These are phyloP conservation scores for Cheilosia pagana DNA, from an alignment of 2,888 invertebrate genomes.

Conservation along the genomic window DNA sequence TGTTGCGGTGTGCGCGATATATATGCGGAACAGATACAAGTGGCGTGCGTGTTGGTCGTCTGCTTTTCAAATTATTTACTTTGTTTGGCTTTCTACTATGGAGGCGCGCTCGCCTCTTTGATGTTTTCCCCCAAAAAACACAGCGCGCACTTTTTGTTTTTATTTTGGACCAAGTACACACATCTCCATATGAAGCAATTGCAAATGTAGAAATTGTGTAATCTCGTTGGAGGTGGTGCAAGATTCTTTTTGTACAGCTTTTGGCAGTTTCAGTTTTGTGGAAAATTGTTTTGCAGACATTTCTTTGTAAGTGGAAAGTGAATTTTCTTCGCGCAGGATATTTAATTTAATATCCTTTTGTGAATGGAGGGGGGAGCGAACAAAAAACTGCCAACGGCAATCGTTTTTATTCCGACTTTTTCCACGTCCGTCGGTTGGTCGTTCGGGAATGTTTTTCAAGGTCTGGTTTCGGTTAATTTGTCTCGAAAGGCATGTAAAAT, in stretches of 20 bases:
- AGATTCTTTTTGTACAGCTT: constrained; percentile 56
- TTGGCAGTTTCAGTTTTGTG: constrained; percentile 68
- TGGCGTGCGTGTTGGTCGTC: constrained; percentile 43
- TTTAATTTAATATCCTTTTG: constrained; percentile 68
- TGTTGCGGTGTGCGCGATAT: constrained; percentile 16
- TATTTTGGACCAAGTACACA: constrained; percentile 2
- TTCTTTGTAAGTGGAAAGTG: constrained; percentile 10
- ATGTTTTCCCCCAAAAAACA: constrained; percentile 52
- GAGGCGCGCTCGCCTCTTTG: constrained; percentile 63
- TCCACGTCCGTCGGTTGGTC: not conserved
- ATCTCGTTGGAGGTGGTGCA: constrained; percentile 18
- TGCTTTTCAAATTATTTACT: constrained; percentile 73
- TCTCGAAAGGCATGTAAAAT: constrained; percentile 23
- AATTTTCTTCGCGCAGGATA: constrained; percentile 13
- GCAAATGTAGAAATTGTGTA: constrained; percentile 60
- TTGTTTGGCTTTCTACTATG: constrained; percentile 62
- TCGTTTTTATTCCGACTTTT: constrained; percentile 5
- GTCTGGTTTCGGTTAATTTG: constrained; percentile 29
- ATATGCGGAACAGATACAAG: constrained; percentile 37
- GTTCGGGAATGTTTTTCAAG: constrained; percentile 13
- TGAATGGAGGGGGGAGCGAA: constrained; percentile 23
- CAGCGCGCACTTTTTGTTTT: not conserved
- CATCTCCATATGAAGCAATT: constrained; percentile 50
- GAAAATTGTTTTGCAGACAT: constrained; percentile 54
- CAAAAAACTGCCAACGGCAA: not conserved